Conservation (phyloP, 2,797 vertebrate genomes). For the Syngnathus rostellatus region DNA sequence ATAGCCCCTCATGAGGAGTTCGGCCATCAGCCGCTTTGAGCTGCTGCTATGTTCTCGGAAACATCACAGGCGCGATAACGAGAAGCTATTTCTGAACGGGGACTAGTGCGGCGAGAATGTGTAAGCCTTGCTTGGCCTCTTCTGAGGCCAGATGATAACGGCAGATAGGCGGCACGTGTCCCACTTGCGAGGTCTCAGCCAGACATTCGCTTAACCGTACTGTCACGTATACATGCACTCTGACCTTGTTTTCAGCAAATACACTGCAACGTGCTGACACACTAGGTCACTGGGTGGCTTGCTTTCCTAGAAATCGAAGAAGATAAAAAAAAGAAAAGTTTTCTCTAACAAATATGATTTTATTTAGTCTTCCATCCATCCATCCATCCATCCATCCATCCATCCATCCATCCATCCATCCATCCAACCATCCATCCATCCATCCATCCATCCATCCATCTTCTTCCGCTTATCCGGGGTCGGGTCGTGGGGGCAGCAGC, state of each 20-base stretch:
- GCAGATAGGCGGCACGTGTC: background rate
- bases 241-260: background rate
- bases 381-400: no score
- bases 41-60: constrained; percentile 46
- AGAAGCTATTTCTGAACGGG: constrained; percentile 59
- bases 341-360: background rate
- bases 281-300: background rate
- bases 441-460: no score
- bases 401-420: no score
- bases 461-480: no score
- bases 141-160: background rate
- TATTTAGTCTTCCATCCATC: no score
- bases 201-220: background rate
- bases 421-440: no score
- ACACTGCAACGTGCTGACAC: background rate
- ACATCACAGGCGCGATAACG: constrained; percentile 61
- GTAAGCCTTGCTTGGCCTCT: background rate
- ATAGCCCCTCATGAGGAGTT: constrained; percentile 38
- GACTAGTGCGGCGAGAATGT: constrained; percentile 25
- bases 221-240: background rate
- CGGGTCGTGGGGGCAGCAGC: no score
- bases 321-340: background rate
- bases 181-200: background rate
- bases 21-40: constrained; percentile 25
- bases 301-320: background rate